phyloP scores from a whole-genome alignment of 2,113 vertebrate species.

The Aspidoscelis tigris region DNA sequence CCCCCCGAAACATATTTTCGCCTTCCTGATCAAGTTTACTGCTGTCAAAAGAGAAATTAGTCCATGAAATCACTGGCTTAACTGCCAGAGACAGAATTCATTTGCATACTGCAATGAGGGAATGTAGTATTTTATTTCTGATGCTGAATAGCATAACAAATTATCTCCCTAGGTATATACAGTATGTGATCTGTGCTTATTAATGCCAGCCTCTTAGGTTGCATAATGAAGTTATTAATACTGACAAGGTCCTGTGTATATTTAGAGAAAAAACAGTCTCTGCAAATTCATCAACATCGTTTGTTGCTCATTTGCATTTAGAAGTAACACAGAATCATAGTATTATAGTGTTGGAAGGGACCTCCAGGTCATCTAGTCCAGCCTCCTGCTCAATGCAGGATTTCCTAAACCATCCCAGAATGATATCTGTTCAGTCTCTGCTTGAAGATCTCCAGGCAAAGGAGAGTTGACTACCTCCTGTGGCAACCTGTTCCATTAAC shows the following conservation, averaged over 20 bases:
- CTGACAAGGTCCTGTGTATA: constrained; percentile 13
- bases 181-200: constrained; percentile 26
- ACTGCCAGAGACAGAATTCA: constrained; percentile 13
- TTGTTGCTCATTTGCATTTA: no score
- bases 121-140: constrained; percentile 29
- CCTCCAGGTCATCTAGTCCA: no score
- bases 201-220: constrained; percentile 22
- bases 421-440: no score
- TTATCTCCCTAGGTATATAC: constrained; percentile 27
- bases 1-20: neutral
- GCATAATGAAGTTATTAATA: constrained; percentile 20
- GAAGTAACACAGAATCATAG: no score
- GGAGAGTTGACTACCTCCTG: no score
- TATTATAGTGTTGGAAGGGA: no score
- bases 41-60: constrained; percentile 9
- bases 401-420: no score
- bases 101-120: constrained; percentile 26
- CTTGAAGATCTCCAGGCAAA: no score
- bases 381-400: no score
- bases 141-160: constrained; percentile 34
- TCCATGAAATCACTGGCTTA: constrained; percentile 28
- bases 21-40: neutral
- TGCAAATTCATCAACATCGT: constrained; percentile 20
- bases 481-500: no score
- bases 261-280: constrained; percentile 11